Evolutionary conservation across 2,888 invertebrate genomes (phyloP).

Genomic region (Corythucha ciliata): DNA sequence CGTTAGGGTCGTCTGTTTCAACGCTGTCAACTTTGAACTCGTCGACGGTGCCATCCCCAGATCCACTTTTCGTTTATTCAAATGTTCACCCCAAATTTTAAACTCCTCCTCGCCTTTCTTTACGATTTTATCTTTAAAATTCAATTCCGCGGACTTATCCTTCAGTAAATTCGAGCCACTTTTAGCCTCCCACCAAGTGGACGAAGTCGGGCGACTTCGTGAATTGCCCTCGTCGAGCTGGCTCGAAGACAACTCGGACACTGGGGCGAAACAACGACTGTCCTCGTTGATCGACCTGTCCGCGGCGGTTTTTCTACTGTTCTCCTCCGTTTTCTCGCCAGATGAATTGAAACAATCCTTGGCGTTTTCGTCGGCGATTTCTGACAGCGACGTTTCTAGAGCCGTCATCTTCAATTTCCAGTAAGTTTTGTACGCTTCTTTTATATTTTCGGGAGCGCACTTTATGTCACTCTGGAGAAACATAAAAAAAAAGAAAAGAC

Average conservation of each 20-base stretch:
- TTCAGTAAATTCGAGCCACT: no score
- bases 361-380: constrained; percentile 37
- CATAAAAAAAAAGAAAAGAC: constrained; percentile 6
- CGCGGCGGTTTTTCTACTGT: constrained; percentile 3
- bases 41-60: no score
- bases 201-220: no score
- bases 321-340: constrained; percentile 13
- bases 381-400: constrained; percentile 52
- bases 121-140: no score
- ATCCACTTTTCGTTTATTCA: constrained; percentile 21
- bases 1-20: neutral
- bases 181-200: no score
- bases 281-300: constrained; percentile 17
- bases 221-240: no score
- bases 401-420: constrained; percentile 67
- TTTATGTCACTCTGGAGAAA: constrained; percentile 60
- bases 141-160: no score
- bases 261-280: constrained; percentile 24
- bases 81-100: constrained; percentile 29
- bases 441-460: constrained; percentile 61
- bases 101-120: neutral
- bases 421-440: constrained; percentile 72
- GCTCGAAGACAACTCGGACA: constrained; percentile 16
- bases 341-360: constrained; percentile 33
- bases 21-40: no score